Conservation (phyloP, 2,113 vertebrate species). For the Cygnus buccinator region DNA sequence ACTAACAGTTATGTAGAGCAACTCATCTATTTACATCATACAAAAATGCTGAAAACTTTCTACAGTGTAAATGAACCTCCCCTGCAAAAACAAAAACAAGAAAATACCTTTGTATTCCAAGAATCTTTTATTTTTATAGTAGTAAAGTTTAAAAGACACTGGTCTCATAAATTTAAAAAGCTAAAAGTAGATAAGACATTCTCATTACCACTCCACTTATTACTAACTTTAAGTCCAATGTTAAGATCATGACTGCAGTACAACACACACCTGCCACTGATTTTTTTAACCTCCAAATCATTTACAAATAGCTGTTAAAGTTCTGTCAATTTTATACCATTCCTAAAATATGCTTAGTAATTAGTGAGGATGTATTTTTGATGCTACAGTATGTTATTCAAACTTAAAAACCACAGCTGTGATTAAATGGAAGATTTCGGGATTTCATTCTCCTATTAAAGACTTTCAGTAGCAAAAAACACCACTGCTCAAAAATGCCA, state of each 20-base stretch:
- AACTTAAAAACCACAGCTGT: neutral
- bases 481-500: neutral
- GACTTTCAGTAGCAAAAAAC: neutral
- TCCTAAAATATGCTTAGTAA: neutral
- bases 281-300: neutral
- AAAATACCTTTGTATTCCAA: neutral
- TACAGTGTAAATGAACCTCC: neutral
- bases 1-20: neutral
- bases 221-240: neutral
- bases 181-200: neutral
- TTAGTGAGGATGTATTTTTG: neutral
- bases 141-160: neutral
- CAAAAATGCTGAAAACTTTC: neutral
- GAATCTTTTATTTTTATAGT: neutral
- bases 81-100: neutral
- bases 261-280: neutral
- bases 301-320: neutral
- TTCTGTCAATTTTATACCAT: neutral
- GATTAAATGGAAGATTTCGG: neutral
- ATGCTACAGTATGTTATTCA: neutral
- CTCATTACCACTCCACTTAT: neutral
- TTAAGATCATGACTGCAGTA: neutral
- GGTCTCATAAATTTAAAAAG: neutral
- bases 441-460: constrained; percentile 50
- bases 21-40: neutral